Base-by-base conservation (phyloP, 2,888 invertebrate species). In the Drosophila greeni region DNA sequence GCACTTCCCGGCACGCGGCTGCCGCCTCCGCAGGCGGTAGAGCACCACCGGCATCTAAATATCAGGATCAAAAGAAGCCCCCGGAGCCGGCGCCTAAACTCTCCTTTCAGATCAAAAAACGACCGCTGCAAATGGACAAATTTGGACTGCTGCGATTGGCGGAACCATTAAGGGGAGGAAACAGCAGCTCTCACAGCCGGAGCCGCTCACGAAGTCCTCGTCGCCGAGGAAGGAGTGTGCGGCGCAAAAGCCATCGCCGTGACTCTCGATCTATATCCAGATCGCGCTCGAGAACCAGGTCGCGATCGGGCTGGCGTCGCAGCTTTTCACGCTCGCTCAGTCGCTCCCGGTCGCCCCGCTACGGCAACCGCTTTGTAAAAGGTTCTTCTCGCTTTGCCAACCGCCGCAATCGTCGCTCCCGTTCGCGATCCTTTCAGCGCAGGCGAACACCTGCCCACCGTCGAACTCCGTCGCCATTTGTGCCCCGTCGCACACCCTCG, bases 131-230 rank as follows among this genome's bases (percentile, higher is more conserved):
- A 18, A 88, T 94, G 71, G 94, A 94, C 87, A 94, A 94, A 87
- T 93, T 94, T 84, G 94, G 94, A 1, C 92, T 93, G 73, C 92
- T 94, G 89, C 91, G 93, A 0, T 87, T 93, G 72, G 92, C 91
- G 48, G 67, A 68, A 11, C 23, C 37, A 1, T 16, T 55, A 5
- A 37, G 2, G 4, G 18, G 24, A 1, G 20, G 36, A 7, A 37
- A 54, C 40, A 69, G 61, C 31, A 76, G 71, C 18, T 75, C 87
- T 4, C 76, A 82, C 9, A 84, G 85, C 29, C 84, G 53, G 11
- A 75, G 62, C 34, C 76, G 66, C 5, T 74, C 75, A 14, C 72
- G 36, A 7, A 36, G 37, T 37, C 8, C 49, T 24, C 47, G 31
- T 14, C 55, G 36, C 2, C 47, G 45, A 14, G 57, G 20, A 4